Evolutionary conservation across 2,797 vertebrate species (phyloP).

Genomic region (Falco cherrug): DNA sequence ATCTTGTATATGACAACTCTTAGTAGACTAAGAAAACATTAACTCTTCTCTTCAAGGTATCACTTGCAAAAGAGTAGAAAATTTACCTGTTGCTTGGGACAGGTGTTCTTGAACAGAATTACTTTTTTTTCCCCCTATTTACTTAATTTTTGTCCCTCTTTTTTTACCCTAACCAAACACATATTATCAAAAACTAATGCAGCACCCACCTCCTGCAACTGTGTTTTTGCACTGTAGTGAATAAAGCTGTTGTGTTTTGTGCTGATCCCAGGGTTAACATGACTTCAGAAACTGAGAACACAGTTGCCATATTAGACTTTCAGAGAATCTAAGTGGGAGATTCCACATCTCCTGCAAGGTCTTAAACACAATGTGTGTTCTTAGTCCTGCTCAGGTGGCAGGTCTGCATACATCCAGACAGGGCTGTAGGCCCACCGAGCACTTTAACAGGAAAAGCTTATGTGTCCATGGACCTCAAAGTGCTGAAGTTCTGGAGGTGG

Average conservation of each 20-base stretch:
- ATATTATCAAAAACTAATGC: background rate
- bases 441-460: background rate
- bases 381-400: background rate
- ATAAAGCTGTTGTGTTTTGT: background rate
- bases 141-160: background rate
- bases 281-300: background rate
- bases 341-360: background rate
- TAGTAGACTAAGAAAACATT: background rate
- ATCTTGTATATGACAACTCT: background rate
- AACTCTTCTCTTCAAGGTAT: background rate
- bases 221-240: background rate
- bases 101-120: background rate
- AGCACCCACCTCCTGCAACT: background rate
- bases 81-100: background rate
- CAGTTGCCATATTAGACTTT: background rate
- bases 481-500: background rate
- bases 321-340: background rate
- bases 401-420: background rate
- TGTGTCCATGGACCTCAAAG: background rate
- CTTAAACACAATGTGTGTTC: background rate
- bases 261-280: background rate
- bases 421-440: background rate
- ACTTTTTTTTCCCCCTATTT: background rate
- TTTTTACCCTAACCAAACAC: background rate
- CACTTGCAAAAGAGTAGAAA: background rate